Evolutionary conservation across 2,888 invertebrate genomes (phyloP).

Genomic region (Xanthia togata): DNA sequence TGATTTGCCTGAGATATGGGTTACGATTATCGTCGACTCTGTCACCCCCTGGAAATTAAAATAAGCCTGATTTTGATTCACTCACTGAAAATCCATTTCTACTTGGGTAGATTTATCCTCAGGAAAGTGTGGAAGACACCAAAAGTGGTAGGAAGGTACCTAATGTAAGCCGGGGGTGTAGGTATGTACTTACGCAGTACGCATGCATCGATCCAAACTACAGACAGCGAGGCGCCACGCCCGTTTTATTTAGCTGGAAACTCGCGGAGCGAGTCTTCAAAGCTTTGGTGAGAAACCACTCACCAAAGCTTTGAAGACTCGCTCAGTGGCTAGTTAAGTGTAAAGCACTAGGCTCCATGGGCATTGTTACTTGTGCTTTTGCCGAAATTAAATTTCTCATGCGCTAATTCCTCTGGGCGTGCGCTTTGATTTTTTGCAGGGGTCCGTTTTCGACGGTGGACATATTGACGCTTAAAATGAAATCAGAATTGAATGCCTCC

Average conservation of each 20-base stretch:
- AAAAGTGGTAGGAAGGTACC: conserved; percentile 7
- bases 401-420: too few species aligned
- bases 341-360: background rate
- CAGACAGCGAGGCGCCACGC: conserved; percentile 62
- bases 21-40: conserved; percentile 15
- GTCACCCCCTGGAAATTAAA: conserved; percentile 7
- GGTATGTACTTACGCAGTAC: conserved; percentile 45
- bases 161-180: conserved; percentile 38
- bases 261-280: too few species aligned
- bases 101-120: conserved; percentile 3
- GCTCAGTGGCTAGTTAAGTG: background rate
- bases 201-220: conserved; percentile 58
- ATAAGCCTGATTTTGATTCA: background rate
- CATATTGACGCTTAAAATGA: conserved; percentile 18
- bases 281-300: too few species aligned
- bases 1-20: conserved; percentile 32
- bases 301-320: conserved; percentile 22
- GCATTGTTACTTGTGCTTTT: background rate
- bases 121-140: conserved; percentile 2
- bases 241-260: conserved; percentile 46
- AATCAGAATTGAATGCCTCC: background rate
- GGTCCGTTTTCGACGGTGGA: background rate
- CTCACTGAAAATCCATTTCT: background rate
- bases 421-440: conserved; percentile 21
- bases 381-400: background rate